Evolutionary conservation across 2,888 invertebrate genomes (phyloP), one percentile per base, ranked within the genome.

Genomic region (Steromphala cineraria): DNA sequence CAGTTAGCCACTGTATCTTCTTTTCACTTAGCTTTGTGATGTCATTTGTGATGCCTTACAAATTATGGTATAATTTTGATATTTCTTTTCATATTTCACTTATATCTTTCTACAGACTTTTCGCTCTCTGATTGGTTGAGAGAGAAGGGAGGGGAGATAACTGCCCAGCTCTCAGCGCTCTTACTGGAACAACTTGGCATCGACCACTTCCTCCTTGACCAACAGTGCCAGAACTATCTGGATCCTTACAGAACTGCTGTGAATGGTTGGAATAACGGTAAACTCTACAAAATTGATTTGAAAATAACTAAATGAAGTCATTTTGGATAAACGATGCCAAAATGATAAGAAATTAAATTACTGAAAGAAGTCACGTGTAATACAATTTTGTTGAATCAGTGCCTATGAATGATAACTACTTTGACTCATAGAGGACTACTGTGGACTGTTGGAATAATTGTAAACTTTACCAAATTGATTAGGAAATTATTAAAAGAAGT

Each of bases 171-270:
- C 28, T 40, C 77, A 21, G 53, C 40, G 17, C 62, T 55, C n/a
- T 28, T 80, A 21, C 56, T 80, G 55, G 53, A 80, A 19, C 19
- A 76, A 15, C 80, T 80, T 10, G 80, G 53, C 13, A 77, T 80
- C 10, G 53, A 56, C 1, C 36, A 67, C 31, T 80, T 55, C 40
- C 67, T 80, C 21, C 53, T 67, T 31, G 53, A 80, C 2, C 28
- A 56, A 13, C 53, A 40, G 15, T 80, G 80, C 40, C 28, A 53
- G 53, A 24, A 55, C 53, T 67, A 67, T 21, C n/a, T 55, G 53
- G 53, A 52, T 0, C 80, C 80, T 15, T 80, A 75, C 76, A 77
- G 55, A 13, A 24, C 17, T 17, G 80, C 77, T 7, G 53, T 53
- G 5, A 13, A 55, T 36, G 79, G 79, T 2, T 79, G 79, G 79